Base-by-base conservation (phyloP, 2,888 invertebrate genomes). In the Meiosimyza decipiens region DNA sequence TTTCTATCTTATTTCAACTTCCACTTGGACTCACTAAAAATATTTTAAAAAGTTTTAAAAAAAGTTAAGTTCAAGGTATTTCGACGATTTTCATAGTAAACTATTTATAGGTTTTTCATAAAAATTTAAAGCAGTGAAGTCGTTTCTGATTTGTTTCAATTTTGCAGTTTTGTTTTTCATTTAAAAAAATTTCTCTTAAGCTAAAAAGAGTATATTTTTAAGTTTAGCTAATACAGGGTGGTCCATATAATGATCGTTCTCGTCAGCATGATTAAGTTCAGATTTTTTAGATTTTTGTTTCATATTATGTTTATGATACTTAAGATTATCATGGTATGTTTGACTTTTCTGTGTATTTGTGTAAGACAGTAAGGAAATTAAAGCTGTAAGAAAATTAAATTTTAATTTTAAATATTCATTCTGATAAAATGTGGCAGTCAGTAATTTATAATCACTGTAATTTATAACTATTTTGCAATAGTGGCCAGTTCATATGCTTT, bases 161-260 rank as follows among this genome's bases (percentile, higher is more conserved):
- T 33, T 16, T 64, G 47, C 40, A 54, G n/a, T 28, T 52, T 33
- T n/a, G 22, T 18, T n/a, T 18, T 51, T 33, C 18, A 1, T 50
- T 33, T 49, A 65, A 65, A 7, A 65, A 50, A 50, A 28, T 33
- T 65, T 33, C 22, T 22, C 18, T 5, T 65, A 70, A 52, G 33
- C 65, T 71, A 72, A 71, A 68, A 51, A 73, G 60, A 49, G 68
- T 11, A 54, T 16, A 18, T 28, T 40, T 40, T 40, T 13, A 57
- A 57, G 28, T 22, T 65, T 28, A 15, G 52, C 22, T 81, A 81
- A 77, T 81, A 83, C 82, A 83, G 80, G 83, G 84, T 84, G 84
- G 84, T 84, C 84, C 84, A 84, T 84, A 83, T 82, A 79, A 83
- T 83, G 81, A 81, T 84, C 82, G 83, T 81, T 75, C 80, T 82